Percentiles rank a stretch among this genome's conserved stretches.
Conservation (phyloP, 92 coral and sea anemone species). For the Chrysogorgia sp. region DNA sequence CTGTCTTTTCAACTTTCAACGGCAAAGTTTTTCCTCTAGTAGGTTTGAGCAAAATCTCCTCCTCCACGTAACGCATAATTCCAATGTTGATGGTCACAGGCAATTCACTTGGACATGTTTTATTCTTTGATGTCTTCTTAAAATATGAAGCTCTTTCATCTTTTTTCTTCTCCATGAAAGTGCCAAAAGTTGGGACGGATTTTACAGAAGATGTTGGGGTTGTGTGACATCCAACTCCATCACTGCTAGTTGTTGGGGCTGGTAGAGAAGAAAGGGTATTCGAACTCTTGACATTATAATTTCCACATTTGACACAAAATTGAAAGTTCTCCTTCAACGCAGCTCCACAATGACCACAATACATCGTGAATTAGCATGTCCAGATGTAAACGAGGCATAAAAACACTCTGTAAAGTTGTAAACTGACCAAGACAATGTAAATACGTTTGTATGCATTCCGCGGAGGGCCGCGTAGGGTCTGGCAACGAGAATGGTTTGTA, state of each 20-base stretch:
- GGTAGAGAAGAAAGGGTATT: too few relatives aligned
- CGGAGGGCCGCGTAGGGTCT: too few relatives aligned
- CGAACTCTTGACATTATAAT: neutral
- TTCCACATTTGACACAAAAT: neutral
- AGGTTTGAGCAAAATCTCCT: slow-evolving; percentile 60
- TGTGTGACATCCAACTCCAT: too few relatives aligned
- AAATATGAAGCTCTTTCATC: slow-evolving; percentile 26
- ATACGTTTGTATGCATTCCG: too few relatives aligned
- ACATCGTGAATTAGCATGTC: neutral
- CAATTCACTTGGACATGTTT: slow-evolving; percentile 13
- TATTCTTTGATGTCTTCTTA: slow-evolving; percentile 42
- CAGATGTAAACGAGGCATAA: too few relatives aligned
- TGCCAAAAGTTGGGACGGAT: slow-evolving; percentile 37
- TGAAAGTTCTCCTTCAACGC: neutral
- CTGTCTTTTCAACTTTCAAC: slow-evolving; percentile 56
- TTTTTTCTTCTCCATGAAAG: slow-evolving; percentile 56
- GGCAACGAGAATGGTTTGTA: too few relatives aligned
- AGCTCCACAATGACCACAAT: slow-evolving; percentile 1
- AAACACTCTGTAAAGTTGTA: too few relatives aligned
- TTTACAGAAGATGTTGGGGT: slow-evolving; percentile 17
- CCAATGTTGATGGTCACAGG: slow-evolving; percentile 56
- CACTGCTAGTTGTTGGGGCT: too few relatives aligned
- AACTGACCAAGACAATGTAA: too few relatives aligned
- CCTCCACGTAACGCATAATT: slow-evolving; percentile 54
- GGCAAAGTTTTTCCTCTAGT: slow-evolving; percentile 61